These are phyloP conservation scores for Nephrotoma guestfalica DNA, from an alignment of 2,888 invertebrate species.

Conservation along the genomic window DNA sequence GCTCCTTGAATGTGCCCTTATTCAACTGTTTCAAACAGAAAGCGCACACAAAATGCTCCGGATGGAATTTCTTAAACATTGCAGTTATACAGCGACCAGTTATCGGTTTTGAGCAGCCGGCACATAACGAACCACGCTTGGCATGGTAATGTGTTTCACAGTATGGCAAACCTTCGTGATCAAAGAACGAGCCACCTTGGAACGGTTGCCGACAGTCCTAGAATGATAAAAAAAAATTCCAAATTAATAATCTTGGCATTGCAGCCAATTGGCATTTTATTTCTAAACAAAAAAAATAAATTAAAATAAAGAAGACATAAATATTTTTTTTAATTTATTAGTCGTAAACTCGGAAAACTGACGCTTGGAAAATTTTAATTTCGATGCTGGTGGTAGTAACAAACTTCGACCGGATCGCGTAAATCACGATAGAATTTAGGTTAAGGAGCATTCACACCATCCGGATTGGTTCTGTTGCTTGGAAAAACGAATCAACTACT, in stretches of 20 bases:
- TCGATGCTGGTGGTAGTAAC: neutral
- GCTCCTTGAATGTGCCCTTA: conserved; percentile 99
- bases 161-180: conserved; percentile 94
- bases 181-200: conserved; percentile 95
- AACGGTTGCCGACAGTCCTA: conserved; percentile 96
- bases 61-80: conserved; percentile 98
- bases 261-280: neutral
- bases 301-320: neutral
- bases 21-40: conserved; percentile 96
- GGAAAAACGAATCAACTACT: no score
- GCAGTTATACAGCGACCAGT: conserved; percentile 97
- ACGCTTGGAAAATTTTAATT: neutral
- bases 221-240: conserved; percentile 17
- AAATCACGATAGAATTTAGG: neutral
- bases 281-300: neutral
- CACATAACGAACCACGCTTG: conserved; percentile 91
- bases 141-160: conserved; percentile 99
- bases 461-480: no score
- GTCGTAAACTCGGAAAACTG: neutral
- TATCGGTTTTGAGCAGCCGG: conserved; percentile 95
- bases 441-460: no score
- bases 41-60: conserved; percentile 99
- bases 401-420: neutral
- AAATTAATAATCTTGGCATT: neutral
- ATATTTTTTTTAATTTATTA: neutral